phyloP scores from a whole-genome alignment of 2,888 invertebrate species.

The Salticus scenicus region DNA sequence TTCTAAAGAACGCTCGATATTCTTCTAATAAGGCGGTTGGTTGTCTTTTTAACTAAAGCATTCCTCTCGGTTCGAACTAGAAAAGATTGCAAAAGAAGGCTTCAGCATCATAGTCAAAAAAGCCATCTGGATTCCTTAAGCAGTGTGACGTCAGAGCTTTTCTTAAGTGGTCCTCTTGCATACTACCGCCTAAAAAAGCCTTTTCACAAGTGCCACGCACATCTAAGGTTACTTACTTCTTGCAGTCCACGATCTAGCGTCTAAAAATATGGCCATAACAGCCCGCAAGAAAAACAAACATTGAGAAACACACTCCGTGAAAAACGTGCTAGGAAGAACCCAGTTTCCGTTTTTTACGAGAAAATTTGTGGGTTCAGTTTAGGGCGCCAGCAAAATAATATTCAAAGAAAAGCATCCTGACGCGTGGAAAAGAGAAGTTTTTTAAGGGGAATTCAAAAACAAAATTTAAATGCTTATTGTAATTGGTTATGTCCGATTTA shows the following conservation, averaged over 20 bases:
- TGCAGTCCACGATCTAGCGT: background rate
- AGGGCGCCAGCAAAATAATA: background rate
- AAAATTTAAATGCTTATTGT: too few species aligned
- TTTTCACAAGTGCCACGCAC: background rate
- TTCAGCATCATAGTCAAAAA: background rate
- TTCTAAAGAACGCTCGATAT: background rate
- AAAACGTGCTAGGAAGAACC: background rate
- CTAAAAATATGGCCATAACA: slow-evolving; percentile 19
- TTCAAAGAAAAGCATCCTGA: background rate
- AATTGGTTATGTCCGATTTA: too few species aligned
- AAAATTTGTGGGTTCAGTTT: background rate
- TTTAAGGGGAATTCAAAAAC: too few species aligned
- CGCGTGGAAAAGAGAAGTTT: too few species aligned
- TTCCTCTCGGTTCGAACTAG: background rate
- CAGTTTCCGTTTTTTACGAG: background rate
- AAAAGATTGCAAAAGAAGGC: background rate
- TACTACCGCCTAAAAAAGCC: slow-evolving; percentile 14
- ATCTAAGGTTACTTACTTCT: slow-evolving; percentile 12
- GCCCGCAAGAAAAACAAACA: slow-evolving; percentile 1
- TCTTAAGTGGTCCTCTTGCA: background rate
- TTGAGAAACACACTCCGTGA: background rate
- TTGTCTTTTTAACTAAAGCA: background rate
- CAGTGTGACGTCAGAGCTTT: background rate
- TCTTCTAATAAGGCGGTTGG: background rate
- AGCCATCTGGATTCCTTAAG: slow-evolving; percentile 13